phyloP scores from a whole-genome alignment of 2,888 invertebrate genomes.

The Chalcis sispes region DNA sequence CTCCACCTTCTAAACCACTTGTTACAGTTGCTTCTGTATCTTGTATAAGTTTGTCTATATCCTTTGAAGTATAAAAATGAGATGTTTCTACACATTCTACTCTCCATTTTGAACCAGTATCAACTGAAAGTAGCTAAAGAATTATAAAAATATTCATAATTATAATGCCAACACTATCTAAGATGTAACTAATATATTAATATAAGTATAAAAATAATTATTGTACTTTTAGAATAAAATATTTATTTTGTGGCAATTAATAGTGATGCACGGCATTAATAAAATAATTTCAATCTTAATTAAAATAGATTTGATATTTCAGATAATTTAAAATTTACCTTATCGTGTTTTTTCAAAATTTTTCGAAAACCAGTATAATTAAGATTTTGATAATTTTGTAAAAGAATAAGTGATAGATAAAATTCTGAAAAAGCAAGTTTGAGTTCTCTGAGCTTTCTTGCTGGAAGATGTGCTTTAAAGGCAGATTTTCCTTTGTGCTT shows the following conservation, averaged over 20 bases:
- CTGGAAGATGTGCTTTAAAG: slow-evolving; percentile 79
- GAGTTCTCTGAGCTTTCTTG: slow-evolving; percentile 92
- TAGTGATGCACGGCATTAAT: too few relatives aligned
- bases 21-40: slow-evolving; percentile 95
- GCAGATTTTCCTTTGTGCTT: slow-evolving; percentile 72
- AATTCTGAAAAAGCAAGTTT: slow-evolving; percentile 99
- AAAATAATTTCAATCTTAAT: not conserved
- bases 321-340: slow-evolving; percentile 79
- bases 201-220: not conserved
- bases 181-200: not conserved
- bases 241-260: not conserved
- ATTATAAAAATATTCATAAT: slow-evolving; percentile 15
- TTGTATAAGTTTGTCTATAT: slow-evolving; percentile 95
- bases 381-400: slow-evolving; percentile 98
- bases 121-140: slow-evolving; percentile 86
- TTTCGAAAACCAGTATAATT: slow-evolving; percentile 99
- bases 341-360: slow-evolving; percentile 99
- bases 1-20: slow-evolving; percentile 92
- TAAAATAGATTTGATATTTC: slow-evolving; percentile 9
- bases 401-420: slow-evolving; percentile 94
- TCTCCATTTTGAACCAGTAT: slow-evolving; percentile 93
- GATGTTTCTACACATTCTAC: slow-evolving; percentile 94
- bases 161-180: not conserved
- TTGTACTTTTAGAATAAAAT: not conserved
- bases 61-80: slow-evolving; percentile 97